These are phyloP conservation scores for Mesoclemmys tuberculata DNA, from an alignment of 2,113 vertebrate species.

Conservation along the genomic window DNA sequence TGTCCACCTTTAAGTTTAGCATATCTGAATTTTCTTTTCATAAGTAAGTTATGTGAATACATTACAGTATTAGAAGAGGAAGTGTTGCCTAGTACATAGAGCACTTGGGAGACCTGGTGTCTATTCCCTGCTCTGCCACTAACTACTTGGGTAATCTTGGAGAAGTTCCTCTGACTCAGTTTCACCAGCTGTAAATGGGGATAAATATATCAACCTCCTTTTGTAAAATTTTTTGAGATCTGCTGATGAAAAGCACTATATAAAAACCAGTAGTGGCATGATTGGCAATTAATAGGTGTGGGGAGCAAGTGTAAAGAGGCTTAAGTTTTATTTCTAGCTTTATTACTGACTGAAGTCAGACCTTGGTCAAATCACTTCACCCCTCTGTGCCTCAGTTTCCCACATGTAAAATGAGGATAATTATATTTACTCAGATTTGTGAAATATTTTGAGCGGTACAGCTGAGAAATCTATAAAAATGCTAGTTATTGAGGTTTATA, in stretches of 20 bases:
- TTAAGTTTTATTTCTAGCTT: neutral
- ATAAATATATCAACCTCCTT: neutral
- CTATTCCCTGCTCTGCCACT: neutral
- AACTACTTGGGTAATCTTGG: neutral
- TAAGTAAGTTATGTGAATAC: neutral
- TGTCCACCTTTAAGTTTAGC: neutral
- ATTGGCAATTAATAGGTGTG: too few species aligned
- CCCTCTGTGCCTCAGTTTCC: neutral
- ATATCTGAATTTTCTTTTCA: neutral
- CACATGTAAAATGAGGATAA: neutral
- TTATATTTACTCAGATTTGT: neutral
- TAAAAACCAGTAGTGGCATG: neutral
- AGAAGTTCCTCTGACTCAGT: neutral
- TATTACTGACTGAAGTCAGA: neutral
- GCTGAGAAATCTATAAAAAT: neutral
- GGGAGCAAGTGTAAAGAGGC: too few species aligned
- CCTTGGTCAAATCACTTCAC: neutral
- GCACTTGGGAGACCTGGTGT: neutral
- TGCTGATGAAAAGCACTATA: neutral
- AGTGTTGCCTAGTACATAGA: neutral
- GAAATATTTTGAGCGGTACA: neutral
- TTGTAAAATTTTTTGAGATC: neutral
- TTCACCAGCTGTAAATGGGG: neutral
- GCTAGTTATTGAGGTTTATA: neutral
- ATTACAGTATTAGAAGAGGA: neutral